Base-by-base conservation (phyloP, 2,797 vertebrate genomes). In the Pantherophis vulpinus region DNA sequence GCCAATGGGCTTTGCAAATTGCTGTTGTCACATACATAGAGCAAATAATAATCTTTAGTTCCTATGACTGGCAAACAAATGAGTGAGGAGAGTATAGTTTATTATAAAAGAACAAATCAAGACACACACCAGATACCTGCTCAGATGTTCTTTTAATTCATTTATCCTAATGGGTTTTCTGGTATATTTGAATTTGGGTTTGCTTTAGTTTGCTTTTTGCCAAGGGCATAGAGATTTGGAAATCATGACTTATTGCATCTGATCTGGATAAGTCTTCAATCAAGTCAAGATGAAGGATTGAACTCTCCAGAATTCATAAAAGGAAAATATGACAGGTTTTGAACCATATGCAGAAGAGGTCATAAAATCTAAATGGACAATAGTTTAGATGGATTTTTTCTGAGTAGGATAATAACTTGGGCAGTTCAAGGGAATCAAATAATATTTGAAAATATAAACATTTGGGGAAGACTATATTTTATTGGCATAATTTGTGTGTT, bases 91-190 rank as follows among this genome's bases (percentile, higher is more conserved):
- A 97, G 97, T 96, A 95, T 97, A 95, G 95, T 98, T 98, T 98
- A 97, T 98, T 97, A 98, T 95, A 96, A 95, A 95, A 97, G 96
- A 97, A 98, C 96, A 97, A 96, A 94, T 94, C 90, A 96, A 98
- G 98, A 98, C 98, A 98, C 97, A 98, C 97, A 98, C 98, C 98
- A 99, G 98, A 98, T 98, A 98, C 98, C 97, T 98, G 97, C 96
- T 98, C 97, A 97, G 97, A 98, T 97, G 97, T 93, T 96, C 95
- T 97, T 97, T 97, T 98, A 98, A 98, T 98, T 98, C 97, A 98
- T 94, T 98, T 98, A 98, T 97, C 96, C 96, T 96, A 97, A 97
- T 97, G 97, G 96, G 91, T 95, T 97, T 95, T 95, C 97, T 97
- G 98, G 98, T 97, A 97, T 23, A 54, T 23, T 56, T 96, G 97